A percentile compares a stretch with the other conserved stretches of the same genome.
phyloP scores from a whole-genome alignment of 1,140 invertebrate species.

The Philotrypesis tridentata region DNA sequence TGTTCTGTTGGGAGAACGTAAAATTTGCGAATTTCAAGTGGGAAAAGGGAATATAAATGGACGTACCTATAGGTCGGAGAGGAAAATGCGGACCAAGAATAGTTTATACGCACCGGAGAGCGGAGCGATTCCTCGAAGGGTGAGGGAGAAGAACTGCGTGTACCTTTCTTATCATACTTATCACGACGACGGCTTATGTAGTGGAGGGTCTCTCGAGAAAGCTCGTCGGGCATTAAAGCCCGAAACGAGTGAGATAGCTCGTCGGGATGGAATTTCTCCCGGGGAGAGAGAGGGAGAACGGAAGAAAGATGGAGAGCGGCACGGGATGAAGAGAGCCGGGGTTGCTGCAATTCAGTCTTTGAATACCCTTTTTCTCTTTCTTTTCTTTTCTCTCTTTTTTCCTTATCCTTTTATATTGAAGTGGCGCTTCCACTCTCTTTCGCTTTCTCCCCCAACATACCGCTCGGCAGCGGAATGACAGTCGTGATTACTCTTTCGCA shows the following conservation, averaged over 20 bases:
- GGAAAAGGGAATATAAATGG: too few species aligned
- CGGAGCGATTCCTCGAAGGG: not conserved
- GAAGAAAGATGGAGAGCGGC: constrained; percentile 20
- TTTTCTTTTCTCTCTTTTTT: constrained; percentile 37
- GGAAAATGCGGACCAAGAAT: too few species aligned
- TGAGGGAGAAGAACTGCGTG: not conserved
- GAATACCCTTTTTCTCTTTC: constrained; percentile 54
- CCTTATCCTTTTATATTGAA: constrained; percentile 29
- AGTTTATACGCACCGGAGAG: not conserved
- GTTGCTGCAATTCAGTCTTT: constrained; percentile 55
- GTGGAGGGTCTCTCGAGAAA: constrained; percentile 24
- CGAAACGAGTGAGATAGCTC: constrained; percentile 52
- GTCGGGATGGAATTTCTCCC: constrained; percentile 53
- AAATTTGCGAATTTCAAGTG: too few species aligned
- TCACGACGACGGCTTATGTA: not conserved
- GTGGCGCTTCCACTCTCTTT: constrained; percentile 28
- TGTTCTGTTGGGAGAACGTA: too few species aligned
- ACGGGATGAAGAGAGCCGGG: constrained; percentile 40
- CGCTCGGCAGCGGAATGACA: constrained; percentile 50
- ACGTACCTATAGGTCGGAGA: too few species aligned
- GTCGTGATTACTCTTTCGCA: constrained; percentile 56
- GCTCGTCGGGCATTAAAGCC: constrained; percentile 24
- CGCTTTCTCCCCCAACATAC: not conserved
- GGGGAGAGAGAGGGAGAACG: constrained; percentile 4
- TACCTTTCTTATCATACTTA: constrained; percentile 47